Conservation (phyloP, 2,888 invertebrate genomes). For the Ernsta delagoae region DNA sequence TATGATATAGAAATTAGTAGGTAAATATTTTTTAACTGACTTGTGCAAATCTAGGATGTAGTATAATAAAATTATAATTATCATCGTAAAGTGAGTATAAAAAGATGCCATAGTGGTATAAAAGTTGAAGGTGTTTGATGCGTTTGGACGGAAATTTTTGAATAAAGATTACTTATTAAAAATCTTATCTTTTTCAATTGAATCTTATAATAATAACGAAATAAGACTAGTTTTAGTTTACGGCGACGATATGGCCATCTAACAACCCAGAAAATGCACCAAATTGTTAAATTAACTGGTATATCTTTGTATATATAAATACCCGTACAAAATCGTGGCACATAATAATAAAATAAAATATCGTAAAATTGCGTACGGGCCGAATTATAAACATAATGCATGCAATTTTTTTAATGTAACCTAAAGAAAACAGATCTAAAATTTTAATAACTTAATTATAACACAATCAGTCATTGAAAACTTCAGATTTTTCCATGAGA, state of each 20-base stretch:
- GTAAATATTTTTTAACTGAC: constrained; percentile 1
- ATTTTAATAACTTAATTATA: constrained; percentile 46
- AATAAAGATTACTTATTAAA: constrained; percentile 32
- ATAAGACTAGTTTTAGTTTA: constrained; percentile 21
- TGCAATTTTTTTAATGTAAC: constrained; percentile 8
- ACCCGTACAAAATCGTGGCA: constrained; percentile 80
- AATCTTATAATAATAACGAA: constrained; percentile 15
- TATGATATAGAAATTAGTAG: constrained; percentile 19
- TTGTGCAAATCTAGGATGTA: constrained; percentile 8
- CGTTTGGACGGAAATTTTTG: constrained; percentile 46
- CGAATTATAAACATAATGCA: constrained; percentile 39
- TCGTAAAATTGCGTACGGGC: constrained; percentile 56
- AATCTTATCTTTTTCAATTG: background rate
- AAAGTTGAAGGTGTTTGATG: constrained; percentile 41
- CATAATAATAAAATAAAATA: constrained; percentile 49
- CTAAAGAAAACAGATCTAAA: constrained; percentile 64
- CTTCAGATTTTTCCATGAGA: constrained; percentile 77
- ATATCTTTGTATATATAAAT: constrained; percentile 50
- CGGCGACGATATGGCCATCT: background rate
- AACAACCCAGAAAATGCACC: constrained; percentile 32
- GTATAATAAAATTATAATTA: too few species aligned
- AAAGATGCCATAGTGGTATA: background rate
- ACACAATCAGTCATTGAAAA: constrained; percentile 76
- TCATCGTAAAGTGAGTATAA: background rate
- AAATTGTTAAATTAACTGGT: constrained; percentile 20